A percentile compares a stretch with the other conserved stretches of the same genome.
phyloP scores from a whole-genome alignment of 2,888 invertebrate species.

The Polydrusus tereticollis region DNA sequence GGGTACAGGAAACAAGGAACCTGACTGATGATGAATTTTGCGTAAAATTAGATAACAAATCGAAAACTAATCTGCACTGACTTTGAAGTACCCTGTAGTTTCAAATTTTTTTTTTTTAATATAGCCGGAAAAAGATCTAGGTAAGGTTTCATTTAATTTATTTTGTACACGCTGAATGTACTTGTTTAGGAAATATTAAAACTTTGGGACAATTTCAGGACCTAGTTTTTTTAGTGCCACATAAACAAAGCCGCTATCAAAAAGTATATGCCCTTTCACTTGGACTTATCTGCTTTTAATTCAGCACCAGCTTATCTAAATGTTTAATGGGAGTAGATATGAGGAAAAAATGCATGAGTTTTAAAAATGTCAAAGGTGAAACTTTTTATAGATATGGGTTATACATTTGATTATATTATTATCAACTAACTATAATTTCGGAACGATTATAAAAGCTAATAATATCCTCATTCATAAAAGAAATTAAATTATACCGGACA shows the following conservation, averaged over 20 bases:
- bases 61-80: no score
- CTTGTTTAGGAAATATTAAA: no score
- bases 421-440: background rate
- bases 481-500: background rate
- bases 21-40: no score
- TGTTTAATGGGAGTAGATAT: background rate
- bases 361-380: constrained; percentile 35
- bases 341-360: background rate
- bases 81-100: no score
- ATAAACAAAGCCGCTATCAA: background rate
- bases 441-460: constrained; percentile 14
- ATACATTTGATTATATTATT: background rate
- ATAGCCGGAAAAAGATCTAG: no score
- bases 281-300: background rate
- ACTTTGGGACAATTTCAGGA: no score
- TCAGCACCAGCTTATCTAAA: background rate
- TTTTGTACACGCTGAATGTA: no score
- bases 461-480: constrained; percentile 18
- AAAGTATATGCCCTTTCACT: background rate
- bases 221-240: no score
- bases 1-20: no score
- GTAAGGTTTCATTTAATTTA: no score
- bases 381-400: background rate
- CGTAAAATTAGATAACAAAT: no score
- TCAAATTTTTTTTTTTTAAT: no score